phyloP scores from a whole-genome alignment of 2,888 invertebrate species.

The Pachydiplax longipennis region DNA sequence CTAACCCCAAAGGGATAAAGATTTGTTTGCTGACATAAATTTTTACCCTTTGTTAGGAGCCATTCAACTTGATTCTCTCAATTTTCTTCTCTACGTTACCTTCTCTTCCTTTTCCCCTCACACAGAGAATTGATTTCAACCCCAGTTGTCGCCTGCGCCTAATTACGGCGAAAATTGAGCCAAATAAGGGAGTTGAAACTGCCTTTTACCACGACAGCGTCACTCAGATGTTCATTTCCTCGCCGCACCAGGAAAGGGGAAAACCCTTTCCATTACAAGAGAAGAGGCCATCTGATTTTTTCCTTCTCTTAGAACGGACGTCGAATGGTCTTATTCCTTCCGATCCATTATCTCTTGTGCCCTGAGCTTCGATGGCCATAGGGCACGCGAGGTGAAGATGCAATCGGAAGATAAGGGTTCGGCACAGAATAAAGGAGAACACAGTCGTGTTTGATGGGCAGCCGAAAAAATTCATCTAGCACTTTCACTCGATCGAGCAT shows the following conservation, averaged over 20 bases:
- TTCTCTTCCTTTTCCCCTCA: too few relatives aligned
- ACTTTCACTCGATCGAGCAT: neutral
- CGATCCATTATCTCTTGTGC: neutral
- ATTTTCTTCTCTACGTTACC: too few relatives aligned
- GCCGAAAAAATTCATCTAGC: neutral
- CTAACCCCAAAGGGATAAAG: too few relatives aligned
- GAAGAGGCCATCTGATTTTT: neutral
- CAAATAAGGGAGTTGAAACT: neutral
- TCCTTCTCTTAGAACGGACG: neutral
- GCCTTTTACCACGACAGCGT: neutral
- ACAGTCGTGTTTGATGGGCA: neutral
- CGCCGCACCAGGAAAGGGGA: neutral
- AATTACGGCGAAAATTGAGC: neutral
- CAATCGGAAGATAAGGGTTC: neutral
- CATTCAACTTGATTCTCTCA: too few relatives aligned
- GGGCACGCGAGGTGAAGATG: neutral
- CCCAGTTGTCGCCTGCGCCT: neutral
- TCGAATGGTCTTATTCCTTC: neutral
- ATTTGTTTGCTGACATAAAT: too few relatives aligned
- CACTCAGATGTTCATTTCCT: neutral
- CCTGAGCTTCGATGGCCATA: neutral
- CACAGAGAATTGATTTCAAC: neutral
- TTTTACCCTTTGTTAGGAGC: too few relatives aligned
- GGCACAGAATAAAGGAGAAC: neutral
- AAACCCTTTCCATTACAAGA: neutral